Evolutionary conservation across 2,888 invertebrate species (phyloP), one percentile per base, ranked within the genome.

Genomic region (Epinotia demarniana): DNA sequence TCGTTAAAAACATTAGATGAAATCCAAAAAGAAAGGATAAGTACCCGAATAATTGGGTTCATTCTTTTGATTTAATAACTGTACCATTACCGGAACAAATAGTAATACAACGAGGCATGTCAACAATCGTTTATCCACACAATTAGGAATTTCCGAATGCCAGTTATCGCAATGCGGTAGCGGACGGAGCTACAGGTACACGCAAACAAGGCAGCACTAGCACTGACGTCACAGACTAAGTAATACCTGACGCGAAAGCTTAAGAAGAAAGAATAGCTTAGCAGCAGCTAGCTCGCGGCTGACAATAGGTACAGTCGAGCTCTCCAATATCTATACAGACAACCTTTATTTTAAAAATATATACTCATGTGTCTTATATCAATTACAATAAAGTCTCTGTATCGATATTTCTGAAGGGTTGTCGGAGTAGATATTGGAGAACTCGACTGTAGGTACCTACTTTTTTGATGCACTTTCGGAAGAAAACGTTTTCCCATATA

Each of bases 121-220:
- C 43, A 46, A 64, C 57, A 63, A 63, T 55, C 12, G 11, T 64
- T 43, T 27, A 46, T 23, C 11, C 57, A 55, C 27, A 19, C 19
- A 63, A 68, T 68, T 73, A 68, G 55, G 13, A 23, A 62, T 62
- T 61, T 27, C 61, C 60, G 3, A 60, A 60, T 19, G 33, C 12
- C 49, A 53, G 46, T 33, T 39, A 23, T 61, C 62, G 57, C 57
- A 58, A 43, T 63, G 69, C 69, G 61, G 74, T 39, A 69, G 57
- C 39, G 57, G 62, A 46, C 46, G 19, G 43, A n/a, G 33, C 13
- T 53, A n/a, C 49, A 13, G 16, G 11, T 46, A 46, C 69, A 69
- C 69, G 69, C 69, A 27, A 69, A 46, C 60, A 60, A 2, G 16
- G 62, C 18, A 43, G 19, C 8, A 19, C 19, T 46, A 43, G 39